Base-by-base conservation (phyloP, 2,113 vertebrate genomes). In the Neotragus pygmaeus region DNA sequence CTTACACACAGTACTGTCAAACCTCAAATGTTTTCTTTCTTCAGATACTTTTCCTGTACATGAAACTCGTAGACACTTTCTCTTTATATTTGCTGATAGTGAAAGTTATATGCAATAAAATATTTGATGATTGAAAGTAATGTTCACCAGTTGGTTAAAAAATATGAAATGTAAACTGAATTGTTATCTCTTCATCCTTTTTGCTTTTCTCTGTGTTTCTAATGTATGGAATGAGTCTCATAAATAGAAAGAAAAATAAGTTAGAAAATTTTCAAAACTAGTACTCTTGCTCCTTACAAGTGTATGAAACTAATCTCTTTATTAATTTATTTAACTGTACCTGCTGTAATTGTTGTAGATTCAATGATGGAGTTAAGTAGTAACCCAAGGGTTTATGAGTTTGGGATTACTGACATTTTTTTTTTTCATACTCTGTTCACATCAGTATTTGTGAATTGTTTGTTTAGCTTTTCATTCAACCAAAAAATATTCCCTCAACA, bases 101-200 rank as follows among this genome's bases (percentile, higher is more conserved):
- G 95, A 97, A 98, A 81, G 96, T 96, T 95, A 97, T 98, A 73
- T 95, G 97, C 97, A 98, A 97, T 98, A 98, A 98, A 98, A 98
- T 96, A 82, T 96, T 87, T 93, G 91, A 89, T 97, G 88, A 96
- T 94, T 97, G 93, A 95, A 96, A 97, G 75, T 60, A 92, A 92
- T 97, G 94, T 82, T 98, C 86, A 96, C 92, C 94, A 91, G 95
- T 95, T 55, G 94, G 97, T 98, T 90, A 88, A 90, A 96, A 90
- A 64, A 33, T 94, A 92, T 98, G 97, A 98, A 97, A 98, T 91
- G 96, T 98, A 93, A 96, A 95, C 75, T 97, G 91, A 96, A 97
- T 96, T 98, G 89, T 98, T 98, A 91, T 97, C 96, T 47, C 81
- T 97, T 97, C 98, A 95, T 87, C 94, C 39, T 96, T 97, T 88